Conservation (phyloP, 1,140 invertebrate species). For the Stratiolaelaps scimitus region DNA sequence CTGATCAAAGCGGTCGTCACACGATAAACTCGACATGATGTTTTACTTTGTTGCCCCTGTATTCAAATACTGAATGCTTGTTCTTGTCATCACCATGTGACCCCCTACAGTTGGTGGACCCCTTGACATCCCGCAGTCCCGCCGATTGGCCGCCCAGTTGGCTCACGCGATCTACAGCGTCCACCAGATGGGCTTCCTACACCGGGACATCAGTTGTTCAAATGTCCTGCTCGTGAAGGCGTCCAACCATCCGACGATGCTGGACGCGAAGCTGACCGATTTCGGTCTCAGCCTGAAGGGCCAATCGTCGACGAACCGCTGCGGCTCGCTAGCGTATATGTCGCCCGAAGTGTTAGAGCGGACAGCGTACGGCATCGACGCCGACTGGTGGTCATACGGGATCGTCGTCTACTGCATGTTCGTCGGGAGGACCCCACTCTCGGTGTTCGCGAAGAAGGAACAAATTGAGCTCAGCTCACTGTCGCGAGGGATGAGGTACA, state of each 20-base stretch:
- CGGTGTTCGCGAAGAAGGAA: slow-evolving; percentile 13
- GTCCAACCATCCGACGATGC: not conserved
- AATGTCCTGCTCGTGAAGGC: slow-evolving; percentile 11
- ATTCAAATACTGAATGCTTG: no score
- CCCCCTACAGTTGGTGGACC: not conserved
- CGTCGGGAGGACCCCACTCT: slow-evolving; percentile 20
- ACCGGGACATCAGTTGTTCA: slow-evolving; percentile 23
- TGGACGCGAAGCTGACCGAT: slow-evolving; percentile 23
- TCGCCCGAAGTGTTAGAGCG: slow-evolving; percentile 29
- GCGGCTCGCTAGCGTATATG: slow-evolving; percentile 25
- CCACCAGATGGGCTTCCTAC: slow-evolving; percentile 29
- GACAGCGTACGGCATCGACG: not conserved
- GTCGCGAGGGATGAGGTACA: not conserved
- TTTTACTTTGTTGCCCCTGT: no score
- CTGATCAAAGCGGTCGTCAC: no score
- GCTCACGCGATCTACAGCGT: slow-evolving; percentile 17
- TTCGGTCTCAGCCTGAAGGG: not conserved
- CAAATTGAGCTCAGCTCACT: not conserved
- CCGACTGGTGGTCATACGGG: slow-evolving; percentile 31
- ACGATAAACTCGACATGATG: no score
- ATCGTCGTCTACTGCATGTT: slow-evolving; percentile 30
- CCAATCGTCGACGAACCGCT: not conserved
- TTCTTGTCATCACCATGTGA: no score
- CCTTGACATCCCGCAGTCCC: not conserved
- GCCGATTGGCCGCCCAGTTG: slow-evolving; percentile 25